These are phyloP conservation scores for Leucosticte australis DNA, from an alignment of 2,113 vertebrate genomes.

Conservation along the genomic window DNA sequence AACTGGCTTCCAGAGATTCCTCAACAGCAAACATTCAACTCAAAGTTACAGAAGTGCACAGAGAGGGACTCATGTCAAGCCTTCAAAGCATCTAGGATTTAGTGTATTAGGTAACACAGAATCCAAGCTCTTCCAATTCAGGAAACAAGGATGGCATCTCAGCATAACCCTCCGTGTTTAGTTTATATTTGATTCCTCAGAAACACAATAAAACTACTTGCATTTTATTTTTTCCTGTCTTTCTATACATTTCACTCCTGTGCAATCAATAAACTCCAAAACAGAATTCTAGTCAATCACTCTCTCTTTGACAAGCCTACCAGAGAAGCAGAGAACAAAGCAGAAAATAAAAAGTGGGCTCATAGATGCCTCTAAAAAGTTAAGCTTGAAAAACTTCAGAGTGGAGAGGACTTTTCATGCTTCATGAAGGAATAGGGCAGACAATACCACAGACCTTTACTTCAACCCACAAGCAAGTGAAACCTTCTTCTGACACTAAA, in stretches of 20 bases:
- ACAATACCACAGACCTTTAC: background rate
- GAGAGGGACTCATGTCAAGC: background rate
- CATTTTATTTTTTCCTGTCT: background rate
- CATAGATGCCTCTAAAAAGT: background rate
- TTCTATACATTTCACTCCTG: background rate
- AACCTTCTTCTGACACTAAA: background rate
- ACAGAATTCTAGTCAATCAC: background rate
- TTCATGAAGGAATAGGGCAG: background rate
- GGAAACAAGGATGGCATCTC: background rate
- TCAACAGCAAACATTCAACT: background rate
- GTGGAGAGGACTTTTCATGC: background rate
- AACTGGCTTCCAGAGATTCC: background rate
- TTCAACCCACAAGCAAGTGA: background rate
- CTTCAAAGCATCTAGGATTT: background rate
- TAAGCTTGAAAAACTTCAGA: background rate
- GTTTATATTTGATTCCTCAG: background rate
- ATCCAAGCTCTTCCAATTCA: background rate
- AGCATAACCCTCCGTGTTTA: background rate
- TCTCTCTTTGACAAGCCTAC: background rate
- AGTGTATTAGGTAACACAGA: background rate
- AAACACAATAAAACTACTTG: background rate
- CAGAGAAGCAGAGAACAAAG: background rate
- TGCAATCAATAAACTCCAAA: background rate
- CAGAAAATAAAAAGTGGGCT: background rate
- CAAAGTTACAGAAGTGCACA: background rate